Conservation (phyloP, 2,113 vertebrate genomes). For the Grammomys dolichurus region DNA sequence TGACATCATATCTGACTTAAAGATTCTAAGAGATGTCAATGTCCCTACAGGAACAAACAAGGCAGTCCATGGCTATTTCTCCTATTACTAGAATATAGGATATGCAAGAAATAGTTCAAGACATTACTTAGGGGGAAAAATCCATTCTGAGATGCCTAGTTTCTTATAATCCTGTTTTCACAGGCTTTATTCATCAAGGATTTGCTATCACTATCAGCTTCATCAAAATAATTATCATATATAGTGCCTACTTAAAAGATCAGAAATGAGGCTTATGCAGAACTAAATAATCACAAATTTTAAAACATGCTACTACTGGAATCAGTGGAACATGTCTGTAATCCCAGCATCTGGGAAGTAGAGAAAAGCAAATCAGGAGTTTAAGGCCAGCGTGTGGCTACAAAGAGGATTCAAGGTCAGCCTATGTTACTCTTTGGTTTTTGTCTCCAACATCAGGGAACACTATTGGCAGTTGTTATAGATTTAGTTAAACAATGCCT, state of each 20-base stretch:
- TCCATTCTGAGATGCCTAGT: neutral
- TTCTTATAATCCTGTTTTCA: neutral
- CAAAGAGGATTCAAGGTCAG: neutral
- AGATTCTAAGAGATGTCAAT: neutral
- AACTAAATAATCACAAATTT: neutral
- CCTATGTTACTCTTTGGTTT: neutral
- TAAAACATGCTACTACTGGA: neutral
- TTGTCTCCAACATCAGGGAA: too few species aligned
- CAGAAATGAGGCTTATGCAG: neutral
- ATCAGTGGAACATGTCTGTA: neutral
- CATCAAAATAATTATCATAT: neutral
- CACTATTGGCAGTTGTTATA: too few species aligned
- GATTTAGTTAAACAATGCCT: neutral
- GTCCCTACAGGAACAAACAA: neutral
- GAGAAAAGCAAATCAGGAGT: neutral
- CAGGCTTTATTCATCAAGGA: neutral
- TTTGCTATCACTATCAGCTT: neutral
- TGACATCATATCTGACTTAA: neutral
- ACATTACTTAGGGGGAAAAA: neutral
- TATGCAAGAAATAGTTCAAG: neutral
- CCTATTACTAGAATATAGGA: neutral
- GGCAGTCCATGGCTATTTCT: neutral
- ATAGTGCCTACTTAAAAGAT: neutral
- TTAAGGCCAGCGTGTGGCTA: neutral
- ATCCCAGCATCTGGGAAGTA: neutral